Evolutionary conservation across 2,113 vertebrate species (phyloP), one percentile per base, ranked within the genome.

Genomic region (zebrafish (Danio rerio)): DNA sequence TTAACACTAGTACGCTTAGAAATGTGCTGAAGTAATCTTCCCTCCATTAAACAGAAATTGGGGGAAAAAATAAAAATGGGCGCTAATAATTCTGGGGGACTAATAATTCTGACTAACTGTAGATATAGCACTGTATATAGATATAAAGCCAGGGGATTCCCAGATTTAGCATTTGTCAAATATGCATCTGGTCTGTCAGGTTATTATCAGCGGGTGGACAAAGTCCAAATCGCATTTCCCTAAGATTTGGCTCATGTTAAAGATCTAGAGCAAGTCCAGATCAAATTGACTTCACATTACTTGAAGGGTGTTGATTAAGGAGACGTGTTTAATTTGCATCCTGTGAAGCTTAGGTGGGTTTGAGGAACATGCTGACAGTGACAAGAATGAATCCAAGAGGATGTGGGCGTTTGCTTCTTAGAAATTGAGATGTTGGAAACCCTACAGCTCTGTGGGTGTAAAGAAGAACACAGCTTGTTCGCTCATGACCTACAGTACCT

Each of bases 211-310:
- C 69, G n/a, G n/a, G n/a, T n/a, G n/a, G n/a, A n/a, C n/a, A n/a
- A n/a, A 81, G 86, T 86, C 86, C 85, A 88, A 77, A 49, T 82
- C 87, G 83, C 82, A 72, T 85, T 88, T 40, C 5, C 4, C 8
- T 47, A 56, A 87, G 62, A 78, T 62, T 80, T 21, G 53, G 70
- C 72, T 70, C 72, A 6, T 9, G 63, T 65, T 65, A 66, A 78
- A 47, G 66, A 53, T n/a, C n/a, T n/a, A n/a, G n/a, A n/a, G n/a
- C n/a, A n/a, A n/a, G n/a, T n/a, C 20, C 56, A 85, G 31, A 78
- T 21, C 50, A 70, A 21, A 13, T 53, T 45, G 73, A 20, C 58
- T 65, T 55, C 65, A 76, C 69, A 72, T 65, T 53, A 56, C n/a
- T 71, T 10, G 9, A 18, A 47, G 66, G 18, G 61, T 69, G 58